Base-by-base conservation (phyloP, 2,797 vertebrate species). In the Peromyscus eremicus region DNA sequence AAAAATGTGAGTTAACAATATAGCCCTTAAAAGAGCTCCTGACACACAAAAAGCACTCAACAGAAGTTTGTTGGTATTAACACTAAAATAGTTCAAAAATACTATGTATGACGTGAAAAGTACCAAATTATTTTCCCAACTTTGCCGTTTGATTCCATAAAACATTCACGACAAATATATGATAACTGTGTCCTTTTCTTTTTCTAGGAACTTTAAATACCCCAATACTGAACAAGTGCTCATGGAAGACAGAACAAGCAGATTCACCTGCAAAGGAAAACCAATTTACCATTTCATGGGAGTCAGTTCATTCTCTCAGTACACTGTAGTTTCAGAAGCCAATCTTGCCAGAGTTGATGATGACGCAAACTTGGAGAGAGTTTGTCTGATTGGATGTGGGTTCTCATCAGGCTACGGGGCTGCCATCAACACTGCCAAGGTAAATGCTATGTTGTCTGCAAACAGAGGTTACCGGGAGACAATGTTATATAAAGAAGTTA, bases 331-430 rank as follows among this genome's bases (percentile, higher is more conserved):
- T 27, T 97, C 98, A 0, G 98, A 99, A 34, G 95, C 62, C 0
- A 90, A 98, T 0, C 75, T 99, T 80, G 98, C 97, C 93, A 99
- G 98, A 97, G 98, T 99, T 60, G 97, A 98, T n/a, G 96, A 95
- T 5, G 97, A 97, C 3, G 98, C 98, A 27, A 98, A 98, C 40
- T 98, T 99, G 94, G 98, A 99, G 86, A 99, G 98, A 96, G 99
- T 98, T 60, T 99, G 99, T 92, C 95, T 99, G 68, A 94, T 99
- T 11, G 98, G 98, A 82, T 99, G 99, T 93, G 98, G 98, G 1
- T 98, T 99, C 91, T 89, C 99, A 55, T 98, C 99, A 1, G 98
- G 99, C 94, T 99, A 99, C 0, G 99, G 99, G 17, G 99, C 99
- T 89, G 98, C 98, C 34, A 93, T 99, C 87, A 99, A 99, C 75